These are phyloP conservation scores for Tetramorium bicarinatum DNA, from an alignment of 2,888 invertebrate genomes.

Conservation along the genomic window DNA sequence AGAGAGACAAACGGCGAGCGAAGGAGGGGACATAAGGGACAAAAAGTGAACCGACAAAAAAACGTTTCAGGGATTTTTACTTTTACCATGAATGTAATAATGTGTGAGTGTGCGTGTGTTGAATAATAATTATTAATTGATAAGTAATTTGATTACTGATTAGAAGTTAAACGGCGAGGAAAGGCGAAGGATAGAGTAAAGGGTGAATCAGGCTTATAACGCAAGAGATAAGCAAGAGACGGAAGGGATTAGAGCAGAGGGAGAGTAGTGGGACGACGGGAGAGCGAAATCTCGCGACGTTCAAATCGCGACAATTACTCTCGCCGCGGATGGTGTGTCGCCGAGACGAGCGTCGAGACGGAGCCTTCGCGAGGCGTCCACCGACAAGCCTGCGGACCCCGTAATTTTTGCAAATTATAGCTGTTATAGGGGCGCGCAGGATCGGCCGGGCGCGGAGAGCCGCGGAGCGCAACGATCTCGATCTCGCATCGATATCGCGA, in stretches of 20 bases:
- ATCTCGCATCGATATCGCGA: conserved; percentile 67
- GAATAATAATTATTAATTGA: conserved; percentile 84
- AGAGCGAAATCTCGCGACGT: conserved; percentile 10
- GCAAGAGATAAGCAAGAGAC: conserved; percentile 32
- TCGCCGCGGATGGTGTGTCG: conserved; percentile 58
- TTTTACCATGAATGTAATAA: conserved; percentile 84
- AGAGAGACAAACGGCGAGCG: conserved; percentile 27
- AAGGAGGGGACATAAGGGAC: conserved; percentile 57
- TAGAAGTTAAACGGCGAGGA: conserved; percentile 74
- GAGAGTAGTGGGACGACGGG: background rate
- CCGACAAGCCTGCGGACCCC: conserved; percentile 54
- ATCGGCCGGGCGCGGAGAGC: background rate
- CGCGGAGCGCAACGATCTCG: conserved; percentile 29
- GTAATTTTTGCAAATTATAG: conserved; percentile 50
- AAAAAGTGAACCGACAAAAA: conserved; percentile 77
- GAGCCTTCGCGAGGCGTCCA: conserved; percentile 43
- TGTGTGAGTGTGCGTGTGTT: conserved; percentile 85
- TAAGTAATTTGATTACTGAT: conserved; percentile 85
- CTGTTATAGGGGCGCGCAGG: background rate
- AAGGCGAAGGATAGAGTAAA: conserved; percentile 48
- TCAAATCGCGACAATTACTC: conserved; percentile 42
- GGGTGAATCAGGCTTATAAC: conserved; percentile 66
- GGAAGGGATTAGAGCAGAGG: background rate
- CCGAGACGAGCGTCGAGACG: conserved; percentile 46
- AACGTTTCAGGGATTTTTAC: conserved; percentile 85